phyloP scores from a whole-genome alignment of 2,113 vertebrate species.

The Gambusia affinis region DNA sequence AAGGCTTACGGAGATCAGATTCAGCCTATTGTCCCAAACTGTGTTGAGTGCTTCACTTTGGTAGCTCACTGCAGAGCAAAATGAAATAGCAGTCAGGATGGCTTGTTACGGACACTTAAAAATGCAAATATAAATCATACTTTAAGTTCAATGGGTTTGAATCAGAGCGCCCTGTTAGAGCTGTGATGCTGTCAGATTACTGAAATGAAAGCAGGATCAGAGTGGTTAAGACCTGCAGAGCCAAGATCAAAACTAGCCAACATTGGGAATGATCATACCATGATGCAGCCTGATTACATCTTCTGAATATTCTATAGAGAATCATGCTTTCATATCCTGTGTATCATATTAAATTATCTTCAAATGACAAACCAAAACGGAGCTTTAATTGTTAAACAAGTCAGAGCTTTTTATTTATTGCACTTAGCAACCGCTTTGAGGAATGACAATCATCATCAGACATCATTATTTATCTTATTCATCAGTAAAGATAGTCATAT shows the following conservation, averaged over 20 bases:
- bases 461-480: neutral
- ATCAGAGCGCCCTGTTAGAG: neutral
- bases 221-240: neutral
- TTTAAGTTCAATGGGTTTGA: slow-evolving; percentile 1
- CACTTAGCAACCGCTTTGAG: neutral
- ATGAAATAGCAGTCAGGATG: slow-evolving; percentile 1
- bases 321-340: neutral
- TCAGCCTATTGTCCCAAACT: slow-evolving; percentile 26
- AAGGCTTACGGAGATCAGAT: slow-evolving; percentile 46
- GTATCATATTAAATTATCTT: neutral
- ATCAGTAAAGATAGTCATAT: neutral
- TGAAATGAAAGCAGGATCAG: neutral
- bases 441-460: neutral
- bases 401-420: neutral
- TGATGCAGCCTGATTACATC: neutral
- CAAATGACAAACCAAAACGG: neutral
- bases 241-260: neutral
- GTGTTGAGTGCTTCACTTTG: slow-evolving; percentile 17
- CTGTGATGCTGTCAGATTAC: neutral
- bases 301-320: too few species aligned
- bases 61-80: slow-evolving; percentile 14
- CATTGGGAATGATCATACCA: neutral
- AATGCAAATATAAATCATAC: neutral
- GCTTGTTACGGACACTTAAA: slow-evolving; percentile 9
- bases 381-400: neutral